Evolutionary conservation across 2,797 vertebrate species (phyloP).

Genomic region (Falco cherrug): DNA sequence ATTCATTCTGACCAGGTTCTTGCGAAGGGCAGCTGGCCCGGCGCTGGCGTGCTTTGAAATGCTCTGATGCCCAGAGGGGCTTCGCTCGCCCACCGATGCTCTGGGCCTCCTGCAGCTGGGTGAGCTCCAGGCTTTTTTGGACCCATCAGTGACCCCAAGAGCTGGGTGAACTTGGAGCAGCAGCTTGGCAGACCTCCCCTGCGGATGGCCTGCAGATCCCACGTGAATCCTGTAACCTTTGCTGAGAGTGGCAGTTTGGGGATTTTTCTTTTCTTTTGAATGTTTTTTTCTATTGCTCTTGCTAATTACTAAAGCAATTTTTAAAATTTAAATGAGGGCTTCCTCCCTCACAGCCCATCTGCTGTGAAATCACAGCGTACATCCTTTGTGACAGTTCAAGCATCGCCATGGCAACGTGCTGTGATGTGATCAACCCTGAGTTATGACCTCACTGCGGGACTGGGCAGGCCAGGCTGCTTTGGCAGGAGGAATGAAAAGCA

Average conservation of each 20-base stretch:
- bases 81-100: neutral
- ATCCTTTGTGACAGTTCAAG: slow-evolving; percentile 67
- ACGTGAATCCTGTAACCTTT: neutral
- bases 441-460: slow-evolving; percentile 65
- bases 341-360: slow-evolving; percentile 72
- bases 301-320: slow-evolving; percentile 70
- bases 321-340: slow-evolving; percentile 70
- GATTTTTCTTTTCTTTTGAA: slow-evolving; percentile 49
- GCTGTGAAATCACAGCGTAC: slow-evolving; percentile 67
- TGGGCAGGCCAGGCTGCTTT: neutral
- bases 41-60: neutral
- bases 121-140: neutral
- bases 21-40: fast-evolving
- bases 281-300: slow-evolving; percentile 50
- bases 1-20: neutral
- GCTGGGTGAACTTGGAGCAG: neutral
- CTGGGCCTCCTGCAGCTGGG: neutral
- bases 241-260: neutral
- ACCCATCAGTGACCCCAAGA: neutral
- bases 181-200: neutral
- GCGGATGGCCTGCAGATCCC: neutral
- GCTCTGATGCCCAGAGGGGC: neutral
- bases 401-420: slow-evolving; percentile 53
- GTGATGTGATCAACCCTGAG: slow-evolving; percentile 68
- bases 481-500: slow-evolving; percentile 35